phyloP scores from a whole-genome alignment of 2,888 invertebrate species.

The Clusia tigrina region DNA sequence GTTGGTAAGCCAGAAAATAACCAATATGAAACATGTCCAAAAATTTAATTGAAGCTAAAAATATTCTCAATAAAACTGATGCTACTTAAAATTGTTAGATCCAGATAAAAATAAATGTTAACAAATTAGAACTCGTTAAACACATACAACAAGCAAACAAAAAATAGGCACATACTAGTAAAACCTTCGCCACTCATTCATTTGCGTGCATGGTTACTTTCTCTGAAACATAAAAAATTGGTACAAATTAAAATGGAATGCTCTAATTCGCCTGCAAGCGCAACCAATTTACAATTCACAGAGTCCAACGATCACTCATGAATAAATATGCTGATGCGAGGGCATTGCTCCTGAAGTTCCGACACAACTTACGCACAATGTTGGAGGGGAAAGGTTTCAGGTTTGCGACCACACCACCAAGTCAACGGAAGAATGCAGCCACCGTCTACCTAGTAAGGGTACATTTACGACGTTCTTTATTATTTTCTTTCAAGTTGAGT shows the following conservation, averaged over 20 bases:
- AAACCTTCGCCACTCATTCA: no score
- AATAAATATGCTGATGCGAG: slow-evolving; percentile 41
- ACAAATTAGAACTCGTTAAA: not conserved
- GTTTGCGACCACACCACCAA: not conserved
- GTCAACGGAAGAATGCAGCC: not conserved
- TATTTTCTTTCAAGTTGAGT: slow-evolving; percentile 49
- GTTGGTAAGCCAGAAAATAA: no score
- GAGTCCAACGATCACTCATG: slow-evolving; percentile 46
- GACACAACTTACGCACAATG: not conserved
- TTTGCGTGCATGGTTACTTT: no score
- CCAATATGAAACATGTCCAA: no score
- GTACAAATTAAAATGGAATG: slow-evolving; percentile 4
- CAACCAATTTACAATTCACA: slow-evolving; percentile 47
- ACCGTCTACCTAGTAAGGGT: not conserved
- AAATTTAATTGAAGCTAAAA: not conserved
- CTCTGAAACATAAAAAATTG: no score
- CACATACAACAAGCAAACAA: not conserved
- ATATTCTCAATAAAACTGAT: not conserved
- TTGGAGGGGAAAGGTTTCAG: no score
- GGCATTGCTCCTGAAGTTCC: not conserved
- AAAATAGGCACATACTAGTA: no score
- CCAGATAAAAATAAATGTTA: not conserved
- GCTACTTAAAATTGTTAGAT: not conserved
- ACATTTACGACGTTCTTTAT: not conserved
- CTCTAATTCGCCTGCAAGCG: slow-evolving; percentile 39